Evolutionary conservation across 1,140 invertebrate genomes (phyloP), one percentile per base, ranked within the genome.

Genomic region (Rhagoletis pomonella): DNA sequence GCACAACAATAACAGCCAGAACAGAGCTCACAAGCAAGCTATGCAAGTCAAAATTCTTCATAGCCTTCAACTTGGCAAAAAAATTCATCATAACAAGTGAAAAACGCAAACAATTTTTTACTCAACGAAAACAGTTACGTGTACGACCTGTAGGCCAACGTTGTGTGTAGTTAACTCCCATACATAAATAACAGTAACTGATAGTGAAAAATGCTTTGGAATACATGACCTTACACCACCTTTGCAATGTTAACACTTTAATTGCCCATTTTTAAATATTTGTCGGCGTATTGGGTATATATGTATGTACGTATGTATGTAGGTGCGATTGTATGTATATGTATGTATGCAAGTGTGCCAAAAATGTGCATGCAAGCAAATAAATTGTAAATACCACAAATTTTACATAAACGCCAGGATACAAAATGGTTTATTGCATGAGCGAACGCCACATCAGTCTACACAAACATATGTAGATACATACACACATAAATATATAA

Each of bases 361-460:
- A 14, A 62, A 62, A 62, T 62, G 60, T 14, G 7, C 29, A 67
- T 67, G 29, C 5, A 67, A 19, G 47, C 29, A 47, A 17, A 29
- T 81, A 81, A 81, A 81, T 19, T n/a, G 73, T n/a, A 55, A 81
- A 81, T 81, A 81, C 73, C 44, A 47, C 44, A 73, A 73, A 73
- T 14, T 67, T 67, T 67, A 39, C 64, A 67, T 67, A 67, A 67
- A 67, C 29, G 19, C 17, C 62, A 39, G 64, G 2, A 42, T 50
- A 73, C 39, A 73, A 81, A 81, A 50, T 81, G 14, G 47, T 81
- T 81, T 55, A 81, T 58, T 81, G 44, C 19, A 14, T 39, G 6
- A n/a, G n/a, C 29, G 29, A 10, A 55, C 4, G 5, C 4, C 14
- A 50, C 9, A 29, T 29, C 29, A 29, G 29, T 29, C 29, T 29